Percentiles rank a stretch among this genome's conserved stretches.
Conservation (phyloP, 2,888 invertebrate genomes). For the Sphaerophoria taeniata region DNA sequence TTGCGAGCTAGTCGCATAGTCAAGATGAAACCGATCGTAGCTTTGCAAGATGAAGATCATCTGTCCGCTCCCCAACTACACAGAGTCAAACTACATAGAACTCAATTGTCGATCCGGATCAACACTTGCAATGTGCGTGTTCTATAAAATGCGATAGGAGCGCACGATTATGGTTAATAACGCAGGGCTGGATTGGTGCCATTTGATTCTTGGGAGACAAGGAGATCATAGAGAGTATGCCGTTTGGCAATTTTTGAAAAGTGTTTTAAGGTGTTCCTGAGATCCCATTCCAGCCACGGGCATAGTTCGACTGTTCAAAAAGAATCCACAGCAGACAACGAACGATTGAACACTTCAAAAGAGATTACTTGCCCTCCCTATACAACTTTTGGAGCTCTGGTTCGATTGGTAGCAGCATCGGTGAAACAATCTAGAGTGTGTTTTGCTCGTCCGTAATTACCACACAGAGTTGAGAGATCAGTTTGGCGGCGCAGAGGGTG, state of each 20-base stretch:
- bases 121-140: constrained; percentile 70
- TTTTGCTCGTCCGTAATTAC: constrained; percentile 58
- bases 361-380: constrained; percentile 70
- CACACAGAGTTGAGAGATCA: constrained; percentile 56
- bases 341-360: constrained; percentile 64
- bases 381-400: constrained; percentile 32
- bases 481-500: constrained; percentile 19
- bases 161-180: constrained; percentile 20
- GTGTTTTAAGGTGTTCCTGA: too few relatives aligned
- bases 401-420: constrained; percentile 17
- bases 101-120: constrained; percentile 67
- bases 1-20: too few relatives aligned
- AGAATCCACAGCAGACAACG: constrained; percentile 24
- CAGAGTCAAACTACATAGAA: constrained; percentile 43
- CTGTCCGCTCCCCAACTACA: constrained; percentile 52
- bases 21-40: constrained; percentile 47
- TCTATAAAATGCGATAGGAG: constrained; percentile 21
- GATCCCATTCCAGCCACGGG: too few relatives aligned
- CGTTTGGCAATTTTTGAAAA: too few relatives aligned
- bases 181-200: background rate
- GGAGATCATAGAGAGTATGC: too few relatives aligned
- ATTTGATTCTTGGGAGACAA: too few relatives aligned
- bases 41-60: constrained; percentile 56
- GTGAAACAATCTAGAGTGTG: background rate
- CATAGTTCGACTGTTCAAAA: background rate